Evolutionary conservation across 2,113 vertebrate genomes (phyloP).

Genomic region (Macrotis lagotis): DNA sequence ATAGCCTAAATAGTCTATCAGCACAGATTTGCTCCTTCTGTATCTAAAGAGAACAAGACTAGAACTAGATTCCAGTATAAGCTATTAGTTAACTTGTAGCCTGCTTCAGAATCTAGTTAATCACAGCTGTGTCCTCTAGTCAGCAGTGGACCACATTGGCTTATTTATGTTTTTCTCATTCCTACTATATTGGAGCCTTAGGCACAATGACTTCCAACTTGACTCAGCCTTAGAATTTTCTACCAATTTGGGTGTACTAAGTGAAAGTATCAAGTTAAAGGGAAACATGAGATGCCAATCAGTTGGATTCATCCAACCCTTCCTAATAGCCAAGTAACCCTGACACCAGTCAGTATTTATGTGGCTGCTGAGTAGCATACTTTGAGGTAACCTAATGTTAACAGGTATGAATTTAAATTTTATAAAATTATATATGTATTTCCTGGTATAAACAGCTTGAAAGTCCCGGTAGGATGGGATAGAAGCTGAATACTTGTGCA

Average conservation of each 20-base stretch:
- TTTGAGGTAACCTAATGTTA: no score
- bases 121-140: neutral
- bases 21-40: neutral
- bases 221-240: neutral
- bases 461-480: no score
- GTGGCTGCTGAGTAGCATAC: no score
- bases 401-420: no score
- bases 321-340: no score
- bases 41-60: neutral
- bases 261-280: neutral
- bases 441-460: no score
- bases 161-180: neutral
- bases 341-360: no score
- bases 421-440: no score
- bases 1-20: neutral
- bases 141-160: neutral
- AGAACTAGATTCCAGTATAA: neutral
- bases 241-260: neutral
- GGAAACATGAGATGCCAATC: no score
- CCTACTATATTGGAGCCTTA: neutral
- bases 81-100: neutral
- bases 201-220: neutral
- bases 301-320: no score
- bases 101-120: neutral
- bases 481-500: no score